Conservation (phyloP, 2,797 vertebrate genomes). For the Danio aesculapii region DNA sequence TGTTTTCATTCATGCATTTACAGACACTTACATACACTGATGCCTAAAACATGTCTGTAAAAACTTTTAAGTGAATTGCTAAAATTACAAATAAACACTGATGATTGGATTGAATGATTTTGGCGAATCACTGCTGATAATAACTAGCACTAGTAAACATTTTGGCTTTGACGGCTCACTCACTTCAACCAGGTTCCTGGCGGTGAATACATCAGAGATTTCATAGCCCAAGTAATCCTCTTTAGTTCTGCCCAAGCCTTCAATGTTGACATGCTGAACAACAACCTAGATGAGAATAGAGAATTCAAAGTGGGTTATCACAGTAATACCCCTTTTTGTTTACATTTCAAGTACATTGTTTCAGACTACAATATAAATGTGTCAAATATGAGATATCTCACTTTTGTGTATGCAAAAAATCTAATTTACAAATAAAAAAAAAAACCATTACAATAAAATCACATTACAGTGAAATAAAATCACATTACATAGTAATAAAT, state of each 20-base stretch:
- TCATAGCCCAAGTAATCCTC: slow-evolving; percentile 94
- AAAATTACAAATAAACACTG: background rate
- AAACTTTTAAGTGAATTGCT: background rate
- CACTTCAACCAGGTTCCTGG: slow-evolving; percentile 95
- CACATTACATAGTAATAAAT: no score
- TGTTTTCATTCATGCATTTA: background rate
- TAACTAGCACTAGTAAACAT: background rate
- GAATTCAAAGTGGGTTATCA: background rate
- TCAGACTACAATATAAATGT: no score
- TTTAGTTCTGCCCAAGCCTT: slow-evolving; percentile 95
- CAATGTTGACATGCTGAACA: slow-evolving; percentile 93
- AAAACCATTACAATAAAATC: no score
- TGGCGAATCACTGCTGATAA: background rate
- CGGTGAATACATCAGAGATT: slow-evolving; percentile 91
- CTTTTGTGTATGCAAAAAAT: no score
- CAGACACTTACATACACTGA: background rate
- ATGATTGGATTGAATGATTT: background rate
- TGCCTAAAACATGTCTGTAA: background rate
- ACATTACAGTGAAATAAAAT: no score
- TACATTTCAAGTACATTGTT: no score
- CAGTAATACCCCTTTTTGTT: background rate
- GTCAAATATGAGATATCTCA: no score
- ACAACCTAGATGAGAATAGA: slow-evolving; percentile 81
- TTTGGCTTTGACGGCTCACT: slow-evolving; percentile 62
- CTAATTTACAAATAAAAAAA: no score